A percentile compares a stretch with the other conserved stretches of the same genome.
These are phyloP conservation scores for Hyles lineata DNA, from an alignment of 2,888 invertebrate species.

Conservation along the genomic window DNA sequence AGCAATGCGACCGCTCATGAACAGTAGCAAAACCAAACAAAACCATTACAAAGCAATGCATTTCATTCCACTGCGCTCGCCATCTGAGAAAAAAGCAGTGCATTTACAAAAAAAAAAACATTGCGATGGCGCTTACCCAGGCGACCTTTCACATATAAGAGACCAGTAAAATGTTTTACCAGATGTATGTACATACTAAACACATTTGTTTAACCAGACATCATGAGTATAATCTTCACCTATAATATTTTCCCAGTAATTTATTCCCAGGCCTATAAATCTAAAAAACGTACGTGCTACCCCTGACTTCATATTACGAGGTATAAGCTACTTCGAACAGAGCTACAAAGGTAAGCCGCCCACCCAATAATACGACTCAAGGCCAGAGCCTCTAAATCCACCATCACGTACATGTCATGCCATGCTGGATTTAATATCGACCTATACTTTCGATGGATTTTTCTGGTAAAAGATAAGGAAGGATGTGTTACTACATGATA, in stretches of 20 bases:
- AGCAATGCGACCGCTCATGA: too few species aligned
- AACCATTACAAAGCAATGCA: too few species aligned
- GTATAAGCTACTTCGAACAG: constrained; percentile 18
- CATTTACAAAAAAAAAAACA: too few species aligned
- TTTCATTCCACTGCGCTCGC: too few species aligned
- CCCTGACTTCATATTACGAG: not conserved
- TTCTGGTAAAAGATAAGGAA: constrained; percentile 21
- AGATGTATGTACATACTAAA: too few species aligned
- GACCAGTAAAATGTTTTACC: too few species aligned
- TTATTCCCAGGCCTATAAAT: not conserved
- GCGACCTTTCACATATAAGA: too few species aligned
- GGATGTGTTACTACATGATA: not conserved
- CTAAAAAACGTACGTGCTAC: not conserved
- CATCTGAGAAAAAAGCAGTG: too few species aligned
- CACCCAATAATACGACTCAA: constrained; percentile 23
- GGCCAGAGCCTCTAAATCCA: constrained; percentile 28
- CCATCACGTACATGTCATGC: constrained; percentile 25
- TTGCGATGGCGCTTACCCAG: too few species aligned
- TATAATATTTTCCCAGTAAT: not conserved
- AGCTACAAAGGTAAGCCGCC: constrained; percentile 28
- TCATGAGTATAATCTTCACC: too few species aligned
- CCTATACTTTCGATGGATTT: constrained; percentile 5
- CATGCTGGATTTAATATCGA: constrained; percentile 28
- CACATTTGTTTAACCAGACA: too few species aligned
- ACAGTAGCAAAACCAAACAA: too few species aligned